phyloP scores from a whole-genome alignment of 2,888 invertebrate species.

The Teleogryllus oceanicus region DNA sequence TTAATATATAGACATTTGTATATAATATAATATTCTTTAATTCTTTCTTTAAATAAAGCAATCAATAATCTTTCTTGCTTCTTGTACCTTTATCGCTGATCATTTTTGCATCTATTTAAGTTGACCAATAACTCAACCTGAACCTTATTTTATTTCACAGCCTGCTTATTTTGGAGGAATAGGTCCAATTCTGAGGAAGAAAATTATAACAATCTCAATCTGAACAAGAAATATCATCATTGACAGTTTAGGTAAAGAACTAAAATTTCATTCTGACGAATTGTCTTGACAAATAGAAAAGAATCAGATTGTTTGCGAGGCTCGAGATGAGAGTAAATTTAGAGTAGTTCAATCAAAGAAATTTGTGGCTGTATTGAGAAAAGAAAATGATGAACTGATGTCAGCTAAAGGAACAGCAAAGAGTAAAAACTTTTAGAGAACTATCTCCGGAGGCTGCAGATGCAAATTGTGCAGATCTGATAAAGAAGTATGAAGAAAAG shows the following conservation, averaged over 20 bases:
- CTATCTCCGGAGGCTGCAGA: too few relatives aligned
- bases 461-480: too few relatives aligned
- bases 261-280: too few relatives aligned
- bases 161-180: constrained; percentile 37
- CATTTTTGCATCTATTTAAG: constrained; percentile 20
- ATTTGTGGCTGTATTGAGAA: too few relatives aligned
- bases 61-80: constrained; percentile 22
- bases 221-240: constrained; percentile 19
- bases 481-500: too few relatives aligned
- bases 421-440: too few relatives aligned
- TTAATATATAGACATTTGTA: constrained; percentile 26
- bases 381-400: too few relatives aligned
- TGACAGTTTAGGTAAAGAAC: not conserved
- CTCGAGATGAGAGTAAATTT: too few relatives aligned
- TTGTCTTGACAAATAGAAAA: too few relatives aligned
- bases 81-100: not conserved
- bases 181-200: constrained; percentile 27
- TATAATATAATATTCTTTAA: constrained; percentile 31
- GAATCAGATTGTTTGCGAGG: too few relatives aligned
- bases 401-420: too few relatives aligned
- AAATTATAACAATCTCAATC: not conserved
- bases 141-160: constrained; percentile 36
- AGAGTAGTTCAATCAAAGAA: too few relatives aligned
- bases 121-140: constrained; percentile 4
- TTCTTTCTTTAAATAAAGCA: constrained; percentile 30